Evolutionary conservation across 2,888 invertebrate species (phyloP).

Genomic region (Lasioglossum pauxillum): DNA sequence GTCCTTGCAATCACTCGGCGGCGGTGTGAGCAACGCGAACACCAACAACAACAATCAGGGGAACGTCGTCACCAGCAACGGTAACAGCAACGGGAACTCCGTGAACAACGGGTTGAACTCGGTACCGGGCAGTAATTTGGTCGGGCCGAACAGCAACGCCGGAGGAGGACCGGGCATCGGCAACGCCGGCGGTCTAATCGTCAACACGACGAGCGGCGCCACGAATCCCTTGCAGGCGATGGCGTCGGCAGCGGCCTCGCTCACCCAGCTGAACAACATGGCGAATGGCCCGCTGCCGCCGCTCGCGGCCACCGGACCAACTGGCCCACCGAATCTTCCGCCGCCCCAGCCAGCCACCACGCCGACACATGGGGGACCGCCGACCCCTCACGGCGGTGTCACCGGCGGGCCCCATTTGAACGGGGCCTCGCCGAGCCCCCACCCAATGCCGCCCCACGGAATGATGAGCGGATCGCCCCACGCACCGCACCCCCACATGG

Average conservation of each 20-base stretch:
- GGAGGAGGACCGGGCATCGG: constrained; percentile 14
- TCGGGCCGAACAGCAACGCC: constrained; percentile 24
- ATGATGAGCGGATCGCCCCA: constrained; percentile 83
- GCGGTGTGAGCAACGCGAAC: constrained; percentile 63
- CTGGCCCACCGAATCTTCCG: constrained; percentile 79
- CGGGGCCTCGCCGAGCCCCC: constrained; percentile 83
- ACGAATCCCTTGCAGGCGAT: constrained; percentile 83
- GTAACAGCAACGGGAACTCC: constrained; percentile 74
- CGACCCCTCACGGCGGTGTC: constrained; percentile 79
- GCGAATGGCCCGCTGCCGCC: constrained; percentile 83
- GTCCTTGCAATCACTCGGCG: constrained; percentile 74
- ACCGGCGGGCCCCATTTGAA: constrained; percentile 81
- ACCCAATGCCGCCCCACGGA: constrained; percentile 82
- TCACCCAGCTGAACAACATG: constrained; percentile 83
- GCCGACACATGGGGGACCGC: constrained; percentile 82
- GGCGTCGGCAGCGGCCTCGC: constrained; percentile 82
- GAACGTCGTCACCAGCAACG: constrained; percentile 59
- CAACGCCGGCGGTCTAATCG: constrained; percentile 29
- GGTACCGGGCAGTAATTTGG: not conserved
- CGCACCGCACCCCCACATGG: constrained; percentile 81
- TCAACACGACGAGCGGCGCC: constrained; percentile 67
- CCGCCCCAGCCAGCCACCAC: constrained; percentile 83
- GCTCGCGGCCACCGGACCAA: constrained; percentile 77
- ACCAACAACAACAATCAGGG: constrained; percentile 27
- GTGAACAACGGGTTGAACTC: constrained; percentile 11